Base-by-base conservation (phyloP, 92 coral and sea anemone species). In the Porites divaricata region DNA sequence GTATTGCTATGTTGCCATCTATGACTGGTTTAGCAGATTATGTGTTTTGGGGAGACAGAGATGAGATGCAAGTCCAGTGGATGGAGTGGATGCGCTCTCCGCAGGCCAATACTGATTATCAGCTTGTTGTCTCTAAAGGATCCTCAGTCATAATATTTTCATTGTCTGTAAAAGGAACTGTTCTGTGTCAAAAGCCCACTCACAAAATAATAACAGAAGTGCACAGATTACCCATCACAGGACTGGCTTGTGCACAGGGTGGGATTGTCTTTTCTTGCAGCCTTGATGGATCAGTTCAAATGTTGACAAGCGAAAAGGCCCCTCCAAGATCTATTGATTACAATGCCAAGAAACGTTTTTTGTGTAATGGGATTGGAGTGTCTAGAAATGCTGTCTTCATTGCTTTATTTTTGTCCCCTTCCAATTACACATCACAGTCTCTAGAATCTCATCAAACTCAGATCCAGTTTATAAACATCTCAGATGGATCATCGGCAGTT, bases 181-280 rank as follows among this genome's bases (percentile, higher is more conserved):
- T 81, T 13, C n/a, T 77, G 17, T 66, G 66, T 50, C 79, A 81
- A 61, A 84, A 84, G 75, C 92, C 92, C n/a, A 62, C 22, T 17
- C 61, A 78, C 28, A 86, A 65, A 25, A 74, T 89, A 65, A 67
- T 89, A 20, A 74, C 80, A 4, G 89, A 90, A 56, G 76, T 89
- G 41, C 95, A 92, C 77, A 74, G 87, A 68, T 56, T 92, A 77
- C 85, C 82, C 8, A 88, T 92, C 51, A 86, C 93, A 28, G 95
- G 93, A 22, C 71, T 92, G 45, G 62, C 77, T 2, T 83, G 92
- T 66, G 63, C 93, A 66, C 77, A 70, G 24, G 75, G 53, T 63
- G 93, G 93, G n/a, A 70, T 87, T 61, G 45, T 84, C 65, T 83
- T 28, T 81, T 86, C 89, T 22, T 86, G 89, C 67, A 87, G 93